Evolutionary conservation across 2,888 invertebrate genomes (phyloP), one percentile per base, ranked within the genome.

Genomic region (Eustalomyia histrio): DNA sequence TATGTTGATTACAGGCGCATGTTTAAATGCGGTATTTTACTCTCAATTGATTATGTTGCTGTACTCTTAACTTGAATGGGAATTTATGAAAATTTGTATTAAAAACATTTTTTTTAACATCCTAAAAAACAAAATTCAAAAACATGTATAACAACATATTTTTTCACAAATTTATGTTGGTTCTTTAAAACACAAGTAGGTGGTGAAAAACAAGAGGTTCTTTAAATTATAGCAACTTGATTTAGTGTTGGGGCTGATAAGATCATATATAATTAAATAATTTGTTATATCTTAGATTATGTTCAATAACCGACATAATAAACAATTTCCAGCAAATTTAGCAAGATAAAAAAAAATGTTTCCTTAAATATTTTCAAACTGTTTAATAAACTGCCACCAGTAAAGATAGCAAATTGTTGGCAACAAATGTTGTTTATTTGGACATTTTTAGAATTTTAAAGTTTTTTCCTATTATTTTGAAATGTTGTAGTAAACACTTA

Each of bases 71-170:
- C 63, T 61, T 61, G 39, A 67, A 67, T 78, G 65, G 69, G 74
- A 81, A 81, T 81, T 78, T 81, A 69, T 74, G 69, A 81, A 81
- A 81, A 76, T 81, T 81, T 69, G 76, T 71, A 69, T 18, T 21
- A 35, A 60, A 47, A 39, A 65, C 33, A 65, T 35, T 50, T 67
- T 57, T 39, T 52, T 39, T 50, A 35, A 35, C 17, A 39, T 2
- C 8, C 29, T 10, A 10, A n/a, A 14, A 57, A 55, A n/a, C 16
- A 16, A 57, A 60, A 55, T n/a, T n/a, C 68, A 68, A 39, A 47
- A 63, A 57, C 33, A 47, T 75, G 43, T 50, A 73, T 67, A 65
- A 65, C 60, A 60, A 73, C 55, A 73, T 73, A 78, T 73, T 67
- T 78, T 67, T 67, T 33, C 53, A 50, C 50, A 67, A 78, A 78